Base-by-base conservation (phyloP, 2,888 invertebrate genomes). In the Sinopyrophorus schimmeli region DNA sequence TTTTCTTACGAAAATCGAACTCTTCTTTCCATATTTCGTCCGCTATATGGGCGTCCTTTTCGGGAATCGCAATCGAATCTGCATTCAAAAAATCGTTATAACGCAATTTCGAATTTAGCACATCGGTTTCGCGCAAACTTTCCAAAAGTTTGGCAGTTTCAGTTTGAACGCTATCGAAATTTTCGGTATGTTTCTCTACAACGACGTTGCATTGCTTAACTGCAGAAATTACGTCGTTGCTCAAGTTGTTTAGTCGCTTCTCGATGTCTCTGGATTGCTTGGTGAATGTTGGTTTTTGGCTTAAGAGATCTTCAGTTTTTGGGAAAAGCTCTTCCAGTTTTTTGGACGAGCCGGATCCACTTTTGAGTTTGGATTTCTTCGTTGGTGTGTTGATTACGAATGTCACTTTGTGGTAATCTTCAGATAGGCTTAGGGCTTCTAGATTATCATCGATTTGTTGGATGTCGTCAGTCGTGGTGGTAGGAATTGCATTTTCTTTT, bases 101-200 rank as follows among this genome's bases (percentile, higher is more conserved):
- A 30, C 53, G 30, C 1, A 81, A 73, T 47, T 74, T 72, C 5
- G 76, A 72, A 51, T 78, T 79, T 6, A 79, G 69, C 60, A 75
- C 75, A 58, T 80, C 78, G 0, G 79, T 77, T 26, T 74, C 75
- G 62, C 77, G 71, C 28, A 81, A 62, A 31, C 77, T 76, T 40
- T 77, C 71, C 0, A 78, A 70, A 3, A 81, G 54, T 43, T 75
- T 75, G 30, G 79, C 76, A 9, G 76, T 77, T 16, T 79, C 78
- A 10, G 71, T 68, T 60, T 71, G 73, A 0, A 76, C 73, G 9
- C 66, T 67, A 53, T 73, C 74, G 37, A 78, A 76, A 32, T 76
- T 74, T 51, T 75, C 74, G 58, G 77, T 73, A 47, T 81, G 80
- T 44, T 66, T 74, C 40, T 80, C 78, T 18, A 80, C 77, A 5